Conservation (phyloP, 2,797 vertebrate species). For the Peromyscus melanophrys region DNA sequence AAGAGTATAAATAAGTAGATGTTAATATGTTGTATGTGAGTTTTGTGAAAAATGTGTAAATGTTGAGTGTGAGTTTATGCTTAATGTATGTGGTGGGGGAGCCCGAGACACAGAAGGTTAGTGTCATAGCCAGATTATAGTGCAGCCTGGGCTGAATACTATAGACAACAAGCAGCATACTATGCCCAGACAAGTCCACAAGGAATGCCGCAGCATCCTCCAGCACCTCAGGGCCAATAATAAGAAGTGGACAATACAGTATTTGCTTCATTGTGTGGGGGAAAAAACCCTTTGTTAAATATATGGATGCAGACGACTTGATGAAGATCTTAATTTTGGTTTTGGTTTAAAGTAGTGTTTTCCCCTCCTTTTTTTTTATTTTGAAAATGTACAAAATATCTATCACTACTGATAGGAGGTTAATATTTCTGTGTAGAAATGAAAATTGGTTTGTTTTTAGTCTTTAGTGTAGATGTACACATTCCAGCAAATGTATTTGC, state of each 20-base stretch:
- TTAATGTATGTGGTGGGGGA: too few species aligned
- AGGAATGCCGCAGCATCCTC: slow-evolving; percentile 95
- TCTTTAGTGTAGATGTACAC: slow-evolving; percentile 98
- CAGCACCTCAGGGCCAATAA: slow-evolving; percentile 99
- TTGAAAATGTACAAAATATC: slow-evolving; percentile 95
- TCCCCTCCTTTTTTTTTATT: slow-evolving; percentile 80
- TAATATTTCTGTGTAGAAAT: slow-evolving; percentile 99
- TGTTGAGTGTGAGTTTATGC: too few species aligned
- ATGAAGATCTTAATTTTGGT: slow-evolving; percentile 99
- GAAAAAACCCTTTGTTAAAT: slow-evolving; percentile 99
- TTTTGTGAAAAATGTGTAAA: too few species aligned
- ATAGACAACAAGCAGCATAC: slow-evolving; percentile 98
- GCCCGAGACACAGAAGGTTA: too few species aligned
- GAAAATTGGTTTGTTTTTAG: slow-evolving; percentile 99
- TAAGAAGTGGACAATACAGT: slow-evolving; percentile 99
- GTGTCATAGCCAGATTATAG: slow-evolving; percentile 99
- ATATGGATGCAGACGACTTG: slow-evolving; percentile 99
- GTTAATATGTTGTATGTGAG: too few species aligned
- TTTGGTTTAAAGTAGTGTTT: slow-evolving; percentile 97
- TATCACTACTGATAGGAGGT: slow-evolving; percentile 96
- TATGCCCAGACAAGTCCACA: slow-evolving; percentile 98
- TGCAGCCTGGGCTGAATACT: slow-evolving; percentile 99
- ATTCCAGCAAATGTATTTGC: slow-evolving; percentile 99
- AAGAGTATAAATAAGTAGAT: too few species aligned
- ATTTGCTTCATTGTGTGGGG: slow-evolving; percentile 99